Evolutionary conservation across 2,888 invertebrate species (phyloP), one percentile per base, ranked within the genome.

Genomic region (Argyresthia albistria): DNA sequence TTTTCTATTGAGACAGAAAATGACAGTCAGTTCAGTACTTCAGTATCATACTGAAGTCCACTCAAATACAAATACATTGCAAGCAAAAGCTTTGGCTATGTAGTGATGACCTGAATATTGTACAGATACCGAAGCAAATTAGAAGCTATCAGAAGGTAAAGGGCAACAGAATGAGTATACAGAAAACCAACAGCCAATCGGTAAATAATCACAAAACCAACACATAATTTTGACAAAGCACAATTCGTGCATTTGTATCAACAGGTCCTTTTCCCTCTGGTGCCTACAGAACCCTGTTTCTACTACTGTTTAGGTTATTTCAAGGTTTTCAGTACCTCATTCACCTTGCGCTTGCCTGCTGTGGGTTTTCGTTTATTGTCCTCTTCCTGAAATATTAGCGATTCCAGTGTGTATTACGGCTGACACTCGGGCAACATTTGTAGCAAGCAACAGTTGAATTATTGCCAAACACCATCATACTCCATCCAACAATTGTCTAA

Each of bases 281-380:
- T 69, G 10, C 42, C 8, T 16, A 11, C 8, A 8, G 12, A 50
- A 10, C 8, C 10, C n/a, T 10, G 9, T 11, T 43, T 1, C 10
- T 14, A 36, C 15, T 12, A 14, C 15, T 9, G 36, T 48, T 15
- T 37, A 63, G 63, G 78, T 80, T 80, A 84, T 78, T 75, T 84
- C 79, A 84, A 83, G 84, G 86, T 83, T 82, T 84, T 84, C 83
- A 82, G 83, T 88, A 87, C 88, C 87, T 88, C 88, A 84, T 84
- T 88, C 66, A 80, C 83, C 69, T 77, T 83, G 74, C 87, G 89
- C 67, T 83, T 88, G 69, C 88, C 83, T 50, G 86, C 79, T 63
- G 79, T 65, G 53, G 80, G 77, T 80, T 88, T 90, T 65, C 88
- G 88, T 70, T 88, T 86, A 69, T 83, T 81, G 57, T 89, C 82